Conservation (phyloP, 92 coral and sea anemone species). For the Epizoanthus illoricatus region DNA sequence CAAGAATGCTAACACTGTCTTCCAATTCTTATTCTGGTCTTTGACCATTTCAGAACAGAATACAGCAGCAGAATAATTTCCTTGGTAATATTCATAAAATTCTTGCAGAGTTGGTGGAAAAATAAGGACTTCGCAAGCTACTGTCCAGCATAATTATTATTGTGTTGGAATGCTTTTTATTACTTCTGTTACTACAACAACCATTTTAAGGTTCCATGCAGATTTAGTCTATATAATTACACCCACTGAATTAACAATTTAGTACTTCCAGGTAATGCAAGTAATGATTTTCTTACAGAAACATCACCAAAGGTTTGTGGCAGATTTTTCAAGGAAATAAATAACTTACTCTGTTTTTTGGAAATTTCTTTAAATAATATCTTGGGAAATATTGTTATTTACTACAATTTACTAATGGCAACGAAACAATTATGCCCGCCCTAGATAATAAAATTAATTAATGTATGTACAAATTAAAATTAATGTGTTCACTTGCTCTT, state of each 20-base stretch:
- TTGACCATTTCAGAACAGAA: no score
- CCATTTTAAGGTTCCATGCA: neutral
- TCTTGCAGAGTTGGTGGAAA: no score
- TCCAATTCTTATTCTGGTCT: no score
- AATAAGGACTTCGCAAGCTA: no score
- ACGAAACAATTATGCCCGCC: neutral
- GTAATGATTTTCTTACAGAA: neutral
- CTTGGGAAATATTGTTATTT: slow-evolving; percentile 4
- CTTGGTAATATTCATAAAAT: no score
- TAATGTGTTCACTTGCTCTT: neutral
- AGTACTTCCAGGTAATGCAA: slow-evolving; percentile 5
- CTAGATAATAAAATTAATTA: slow-evolving; percentile 16
- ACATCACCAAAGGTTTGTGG: neutral
- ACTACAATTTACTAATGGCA: slow-evolving; percentile 17
- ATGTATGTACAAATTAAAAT: slow-evolving; percentile 37
- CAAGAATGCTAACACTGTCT: no score
- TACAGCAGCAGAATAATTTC: no score
- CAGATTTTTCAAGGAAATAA: slow-evolving; percentile 20
- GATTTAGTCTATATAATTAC: neutral
- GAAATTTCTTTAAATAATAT: slow-evolving; percentile 34
- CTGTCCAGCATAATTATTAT: neutral
- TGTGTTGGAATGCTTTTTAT: no score
- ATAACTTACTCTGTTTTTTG: slow-evolving; percentile 37
- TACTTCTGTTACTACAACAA: neutral
- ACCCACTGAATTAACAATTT: slow-evolving; percentile 1